Evolutionary conservation across 2,797 vertebrate species (phyloP).

Genomic region (Lagorchestes hirsutus): DNA sequence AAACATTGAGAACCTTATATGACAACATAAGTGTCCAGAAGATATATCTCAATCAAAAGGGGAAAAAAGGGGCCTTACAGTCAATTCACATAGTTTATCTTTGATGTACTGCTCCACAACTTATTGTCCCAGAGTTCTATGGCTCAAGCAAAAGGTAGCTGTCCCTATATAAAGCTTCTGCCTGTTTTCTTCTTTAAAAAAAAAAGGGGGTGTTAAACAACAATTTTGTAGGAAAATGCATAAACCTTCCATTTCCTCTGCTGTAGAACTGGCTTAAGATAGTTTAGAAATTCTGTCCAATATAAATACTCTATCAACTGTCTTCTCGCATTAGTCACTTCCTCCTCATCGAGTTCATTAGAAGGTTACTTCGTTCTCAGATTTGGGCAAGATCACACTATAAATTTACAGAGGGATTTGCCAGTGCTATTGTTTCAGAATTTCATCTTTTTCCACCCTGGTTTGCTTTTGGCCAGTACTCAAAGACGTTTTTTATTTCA

Average conservation of each 20-base stretch:
- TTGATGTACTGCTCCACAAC: accelerated
- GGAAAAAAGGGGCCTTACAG: background rate
- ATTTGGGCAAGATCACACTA: conserved; percentile 78
- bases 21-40: background rate
- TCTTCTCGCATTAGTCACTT: conserved; percentile 90
- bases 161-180: conserved; percentile 69
- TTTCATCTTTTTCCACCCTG: conserved; percentile 82
- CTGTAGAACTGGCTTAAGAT: conserved; percentile 75
- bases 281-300: conserved; percentile 85
- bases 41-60: background rate
- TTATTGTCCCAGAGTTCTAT: background rate
- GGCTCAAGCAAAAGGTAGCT: conserved; percentile 80
- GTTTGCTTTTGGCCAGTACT: conserved; percentile 78
- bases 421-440: conserved; percentile 72
- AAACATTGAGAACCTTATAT: background rate
- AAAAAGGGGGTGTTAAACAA: conserved; percentile 78
- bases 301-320: conserved; percentile 89
- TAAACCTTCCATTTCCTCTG: conserved; percentile 86
- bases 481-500: conserved; percentile 80
- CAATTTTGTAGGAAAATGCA: conserved; percentile 85
- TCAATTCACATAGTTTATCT: accelerated
- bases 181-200: conserved; percentile 63
- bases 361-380: conserved; percentile 90
- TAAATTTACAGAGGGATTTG: conserved; percentile 75
- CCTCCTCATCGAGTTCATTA: conserved; percentile 87